A percentile compares a stretch with the other conserved stretches of the same genome.
Evolutionary conservation across 1,140 invertebrate genomes (phyloP).

Genomic region (Diachasmimorpha longicaudata): DNA sequence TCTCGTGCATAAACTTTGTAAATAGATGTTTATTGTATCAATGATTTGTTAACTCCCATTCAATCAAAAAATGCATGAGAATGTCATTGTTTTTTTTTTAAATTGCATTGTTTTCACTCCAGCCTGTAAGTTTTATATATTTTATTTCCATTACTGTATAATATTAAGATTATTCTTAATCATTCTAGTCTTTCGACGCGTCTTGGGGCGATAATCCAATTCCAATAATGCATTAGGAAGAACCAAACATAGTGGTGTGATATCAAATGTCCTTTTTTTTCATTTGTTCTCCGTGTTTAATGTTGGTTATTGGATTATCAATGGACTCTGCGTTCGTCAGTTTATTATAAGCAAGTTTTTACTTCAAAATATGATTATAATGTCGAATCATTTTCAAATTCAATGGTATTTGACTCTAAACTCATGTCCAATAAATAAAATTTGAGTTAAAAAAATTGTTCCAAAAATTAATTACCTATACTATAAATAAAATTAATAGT

Average conservation of each 20-base stretch:
- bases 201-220: constrained; percentile 44
- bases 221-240: constrained; percentile 17
- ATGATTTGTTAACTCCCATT: neutral
- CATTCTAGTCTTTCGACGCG: constrained; percentile 57
- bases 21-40: constrained; percentile 13
- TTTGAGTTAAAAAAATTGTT: no score
- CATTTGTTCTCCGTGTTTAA: neutral
- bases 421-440: no score
- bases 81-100: neutral
- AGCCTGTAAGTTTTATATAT: constrained; percentile 25
- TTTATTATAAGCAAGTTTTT: constrained; percentile 45
- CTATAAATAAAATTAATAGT: no score
- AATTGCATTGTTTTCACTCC: constrained; percentile 1
- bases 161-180: constrained; percentile 48
- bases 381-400: constrained; percentile 11
- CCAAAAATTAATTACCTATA: no score
- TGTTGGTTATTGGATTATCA: constrained; percentile 21
- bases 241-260: constrained; percentile 18
- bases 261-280: constrained; percentile 16
- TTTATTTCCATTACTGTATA: constrained; percentile 27
- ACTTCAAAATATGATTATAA: constrained; percentile 18
- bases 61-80: neutral
- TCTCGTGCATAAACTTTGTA: constrained; percentile 19
- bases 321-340: constrained; percentile 43
- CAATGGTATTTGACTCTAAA: neutral